Percentiles rank a stretch among this genome's conserved stretches.
Evolutionary conservation across 92 coral and sea anemone species (phyloP).

Genomic region (Palythoa heliodiscus): DNA sequence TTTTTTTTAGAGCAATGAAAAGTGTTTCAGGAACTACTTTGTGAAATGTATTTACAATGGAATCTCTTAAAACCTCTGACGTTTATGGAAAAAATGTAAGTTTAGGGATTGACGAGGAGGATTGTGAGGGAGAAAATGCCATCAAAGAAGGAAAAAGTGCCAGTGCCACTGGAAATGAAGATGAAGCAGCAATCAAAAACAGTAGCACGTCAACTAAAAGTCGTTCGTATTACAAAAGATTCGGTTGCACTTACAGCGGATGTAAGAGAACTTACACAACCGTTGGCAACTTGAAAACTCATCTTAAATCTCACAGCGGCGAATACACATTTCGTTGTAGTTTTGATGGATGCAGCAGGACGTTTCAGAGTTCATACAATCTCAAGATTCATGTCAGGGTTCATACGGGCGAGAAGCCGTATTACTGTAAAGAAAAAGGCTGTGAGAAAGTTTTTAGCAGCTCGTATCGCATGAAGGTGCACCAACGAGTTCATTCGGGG

Average conservation of each 20-base stretch:
- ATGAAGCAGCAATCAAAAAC: background rate
- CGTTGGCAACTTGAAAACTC: conserved; percentile 53
- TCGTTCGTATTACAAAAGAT: conserved; percentile 21
- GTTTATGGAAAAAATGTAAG: background rate
- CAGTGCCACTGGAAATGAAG: background rate
- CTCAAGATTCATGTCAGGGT: conserved; percentile 51
- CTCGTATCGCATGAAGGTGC: conserved; percentile 49
- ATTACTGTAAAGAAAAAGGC: conserved; percentile 43
- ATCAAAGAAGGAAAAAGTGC: background rate
- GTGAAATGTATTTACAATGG: background rate
- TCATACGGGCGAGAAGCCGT: conserved; percentile 54
- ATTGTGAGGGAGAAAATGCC: background rate
- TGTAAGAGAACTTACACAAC: conserved; percentile 49
- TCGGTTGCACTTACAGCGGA: conserved; percentile 53
- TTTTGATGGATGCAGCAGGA: conserved; percentile 42
- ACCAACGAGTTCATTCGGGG: conserved; percentile 47
- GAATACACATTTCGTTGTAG: conserved; percentile 47
- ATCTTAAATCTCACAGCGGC: conserved; percentile 48
- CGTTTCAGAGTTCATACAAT: conserved; percentile 50
- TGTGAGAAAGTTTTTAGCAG: conserved; percentile 45
- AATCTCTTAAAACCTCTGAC: background rate
- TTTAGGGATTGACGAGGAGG: background rate
- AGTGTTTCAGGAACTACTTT: background rate
- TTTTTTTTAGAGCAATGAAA: background rate
- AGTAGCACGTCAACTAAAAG: background rate